Evolutionary conservation across 2,888 invertebrate genomes (phyloP).

Genomic region (Acanthacorydalis orientalis): DNA sequence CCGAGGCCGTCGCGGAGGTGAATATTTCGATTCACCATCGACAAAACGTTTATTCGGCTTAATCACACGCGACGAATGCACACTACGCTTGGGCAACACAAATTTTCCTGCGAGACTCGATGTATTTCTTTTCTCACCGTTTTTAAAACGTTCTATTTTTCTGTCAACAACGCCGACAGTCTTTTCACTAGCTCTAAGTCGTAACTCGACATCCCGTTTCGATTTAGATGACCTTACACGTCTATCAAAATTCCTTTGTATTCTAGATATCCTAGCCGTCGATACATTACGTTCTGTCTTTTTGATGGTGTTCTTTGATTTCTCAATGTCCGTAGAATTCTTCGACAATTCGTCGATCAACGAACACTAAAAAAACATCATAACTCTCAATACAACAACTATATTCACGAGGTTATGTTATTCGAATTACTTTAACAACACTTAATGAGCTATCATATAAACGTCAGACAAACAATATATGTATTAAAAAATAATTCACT

Average conservation of each 20-base stretch:
- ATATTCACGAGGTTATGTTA: too few species aligned
- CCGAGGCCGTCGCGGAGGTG: neutral
- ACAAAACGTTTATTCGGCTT: constrained; percentile 77
- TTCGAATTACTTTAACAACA: too few species aligned
- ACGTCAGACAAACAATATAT: too few species aligned
- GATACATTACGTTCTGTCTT: too few species aligned
- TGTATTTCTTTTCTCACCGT: constrained; percentile 14
- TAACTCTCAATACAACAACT: too few species aligned
- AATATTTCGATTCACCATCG: constrained; percentile 31
- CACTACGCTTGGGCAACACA: constrained; percentile 64
- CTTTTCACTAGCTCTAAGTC: neutral
- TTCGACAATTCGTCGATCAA: too few species aligned
- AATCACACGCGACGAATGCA: constrained; percentile 70
- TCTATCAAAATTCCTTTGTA: constrained; percentile 13
- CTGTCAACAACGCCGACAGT: constrained; percentile 11
- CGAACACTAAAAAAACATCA: too few species aligned
- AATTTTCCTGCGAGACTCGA: constrained; percentile 39
- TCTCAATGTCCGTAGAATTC: too few species aligned
- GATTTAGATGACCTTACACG: neutral
- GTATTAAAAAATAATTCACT: too few species aligned
- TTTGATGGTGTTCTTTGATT: too few species aligned
- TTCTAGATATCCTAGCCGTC: constrained; percentile 20
- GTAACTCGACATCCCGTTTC: neutral
- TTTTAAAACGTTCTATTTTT: constrained; percentile 16
- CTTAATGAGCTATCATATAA: too few species aligned